A percentile compares a stretch with the other conserved stretches of the same genome.
Conservation (phyloP, 2,797 vertebrate species). For the Selene dorsalis region DNA sequence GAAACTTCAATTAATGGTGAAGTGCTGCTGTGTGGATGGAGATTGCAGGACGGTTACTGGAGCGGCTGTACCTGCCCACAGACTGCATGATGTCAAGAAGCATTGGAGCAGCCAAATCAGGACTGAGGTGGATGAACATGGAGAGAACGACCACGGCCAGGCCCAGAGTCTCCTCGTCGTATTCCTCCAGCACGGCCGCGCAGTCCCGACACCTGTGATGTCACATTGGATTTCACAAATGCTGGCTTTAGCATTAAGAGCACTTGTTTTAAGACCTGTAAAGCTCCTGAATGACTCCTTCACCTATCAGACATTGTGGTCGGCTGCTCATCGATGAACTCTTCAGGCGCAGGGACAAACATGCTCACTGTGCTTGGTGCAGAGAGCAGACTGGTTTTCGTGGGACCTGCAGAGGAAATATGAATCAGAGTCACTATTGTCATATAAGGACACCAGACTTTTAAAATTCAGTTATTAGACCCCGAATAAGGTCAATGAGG, state of each 20-base stretch:
- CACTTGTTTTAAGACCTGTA: background rate
- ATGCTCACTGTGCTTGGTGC: constrained; percentile 98
- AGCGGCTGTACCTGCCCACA: constrained; percentile 91
- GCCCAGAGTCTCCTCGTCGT: constrained; percentile 96
- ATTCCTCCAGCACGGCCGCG: constrained; percentile 96
- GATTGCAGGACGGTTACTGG: constrained; percentile 28
- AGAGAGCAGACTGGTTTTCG: constrained; percentile 96
- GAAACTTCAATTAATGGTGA: constrained; percentile 67
- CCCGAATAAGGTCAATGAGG: background rate
- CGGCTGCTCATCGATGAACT: constrained; percentile 98
- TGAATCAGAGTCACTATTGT: background rate
- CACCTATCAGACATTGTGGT: constrained; percentile 97
- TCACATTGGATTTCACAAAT: background rate
- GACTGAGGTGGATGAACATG: constrained; percentile 98
- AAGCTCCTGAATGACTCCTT: constrained; percentile 40
- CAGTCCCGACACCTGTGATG: constrained; percentile 93
- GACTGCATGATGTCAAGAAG: constrained; percentile 99
- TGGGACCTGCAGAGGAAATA: constrained; percentile 85
- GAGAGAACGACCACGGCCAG: constrained; percentile 96
- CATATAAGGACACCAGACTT: background rate
- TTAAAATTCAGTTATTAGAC: background rate
- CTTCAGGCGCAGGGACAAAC: constrained; percentile 98
- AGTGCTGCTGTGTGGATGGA: constrained; percentile 65
- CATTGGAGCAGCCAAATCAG: constrained; percentile 95
- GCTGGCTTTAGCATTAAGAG: background rate